Evolutionary conservation across 2,888 invertebrate species (phyloP).

Genomic region (Apodemia hepburni): DNA sequence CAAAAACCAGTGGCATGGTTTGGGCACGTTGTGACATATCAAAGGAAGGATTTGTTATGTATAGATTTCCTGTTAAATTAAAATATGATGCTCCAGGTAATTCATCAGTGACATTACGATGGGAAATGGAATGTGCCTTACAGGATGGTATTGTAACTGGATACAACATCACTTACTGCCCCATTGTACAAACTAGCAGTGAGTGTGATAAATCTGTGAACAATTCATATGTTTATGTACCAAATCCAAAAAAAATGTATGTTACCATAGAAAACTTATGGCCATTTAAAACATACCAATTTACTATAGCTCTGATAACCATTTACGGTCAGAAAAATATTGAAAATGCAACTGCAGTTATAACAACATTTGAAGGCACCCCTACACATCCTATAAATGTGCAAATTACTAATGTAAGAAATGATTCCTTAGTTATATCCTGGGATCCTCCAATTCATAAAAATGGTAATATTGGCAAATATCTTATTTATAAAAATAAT

Average conservation of each 20-base stretch:
- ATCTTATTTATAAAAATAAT: conserved; percentile 78
- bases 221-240: conserved; percentile 54
- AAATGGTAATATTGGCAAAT: conserved; percentile 88
- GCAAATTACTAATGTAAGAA: conserved; percentile 78
- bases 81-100: conserved; percentile 58
- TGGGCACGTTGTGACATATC: conserved; percentile 88
- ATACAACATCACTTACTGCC: conserved; percentile 88
- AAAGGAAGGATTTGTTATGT: conserved; percentile 72
- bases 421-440: conserved; percentile 80
- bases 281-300: conserved; percentile 88
- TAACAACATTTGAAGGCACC: conserved; percentile 86
- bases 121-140: conserved; percentile 89
- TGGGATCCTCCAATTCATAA: conserved; percentile 85
- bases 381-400: conserved; percentile 81
- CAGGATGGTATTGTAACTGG: conserved; percentile 84
- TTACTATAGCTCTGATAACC: conserved; percentile 82
- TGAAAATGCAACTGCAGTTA: conserved; percentile 77
- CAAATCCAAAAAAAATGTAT: conserved; percentile 68
- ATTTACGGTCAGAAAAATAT: conserved; percentile 58
- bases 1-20: conserved; percentile 89
- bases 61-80: conserved; percentile 69
- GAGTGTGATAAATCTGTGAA: conserved; percentile 74
- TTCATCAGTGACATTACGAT: conserved; percentile 77
- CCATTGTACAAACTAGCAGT: conserved; percentile 72
- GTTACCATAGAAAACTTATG: conserved; percentile 82